Evolutionary conservation across 2,113 vertebrate genomes (phyloP).

Genomic region (Speoplatyrhinus poulsoni): DNA sequence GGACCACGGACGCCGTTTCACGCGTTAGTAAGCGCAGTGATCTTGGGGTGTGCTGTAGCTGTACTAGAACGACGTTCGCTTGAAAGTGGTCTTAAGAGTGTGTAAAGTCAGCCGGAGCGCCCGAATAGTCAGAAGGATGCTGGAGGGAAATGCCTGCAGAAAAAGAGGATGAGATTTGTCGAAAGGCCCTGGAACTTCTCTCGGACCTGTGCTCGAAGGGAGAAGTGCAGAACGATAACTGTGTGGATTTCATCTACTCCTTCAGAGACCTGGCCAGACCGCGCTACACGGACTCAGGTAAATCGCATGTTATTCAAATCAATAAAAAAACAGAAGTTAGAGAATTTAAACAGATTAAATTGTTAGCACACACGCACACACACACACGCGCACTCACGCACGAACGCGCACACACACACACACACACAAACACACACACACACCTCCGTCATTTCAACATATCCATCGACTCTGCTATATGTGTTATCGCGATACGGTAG

Average conservation of each 20-base stretch:
- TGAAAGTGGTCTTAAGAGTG: neutral
- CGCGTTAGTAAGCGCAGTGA: neutral
- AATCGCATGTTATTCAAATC: neutral
- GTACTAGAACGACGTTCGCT: too few relatives aligned
- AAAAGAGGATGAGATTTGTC: constrained; percentile 96
- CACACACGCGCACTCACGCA: too few relatives aligned
- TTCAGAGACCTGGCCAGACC: constrained; percentile 91
- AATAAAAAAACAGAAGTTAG: too few relatives aligned
- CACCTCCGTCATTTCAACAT: neutral
- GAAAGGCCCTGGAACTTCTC: constrained; percentile 93
- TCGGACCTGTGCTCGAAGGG: constrained; percentile 93
- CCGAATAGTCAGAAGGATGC: constrained; percentile 90
- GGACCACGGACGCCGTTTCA: neutral
- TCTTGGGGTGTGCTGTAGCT: neutral
- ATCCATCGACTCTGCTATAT: neutral
- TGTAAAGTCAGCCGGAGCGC: constrained; percentile 72
- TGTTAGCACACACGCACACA: too few relatives aligned
- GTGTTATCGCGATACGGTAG: too few relatives aligned
- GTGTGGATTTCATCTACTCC: constrained; percentile 93
- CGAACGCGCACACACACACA: too few relatives aligned
- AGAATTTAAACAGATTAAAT: too few relatives aligned
- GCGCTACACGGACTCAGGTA: constrained; percentile 91
- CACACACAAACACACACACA: too few relatives aligned
- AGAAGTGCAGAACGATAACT: constrained; percentile 92
- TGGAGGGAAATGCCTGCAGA: constrained; percentile 97